phyloP scores from a whole-genome alignment of 2,113 vertebrate genomes.

The Odocoileus virginianus region DNA sequence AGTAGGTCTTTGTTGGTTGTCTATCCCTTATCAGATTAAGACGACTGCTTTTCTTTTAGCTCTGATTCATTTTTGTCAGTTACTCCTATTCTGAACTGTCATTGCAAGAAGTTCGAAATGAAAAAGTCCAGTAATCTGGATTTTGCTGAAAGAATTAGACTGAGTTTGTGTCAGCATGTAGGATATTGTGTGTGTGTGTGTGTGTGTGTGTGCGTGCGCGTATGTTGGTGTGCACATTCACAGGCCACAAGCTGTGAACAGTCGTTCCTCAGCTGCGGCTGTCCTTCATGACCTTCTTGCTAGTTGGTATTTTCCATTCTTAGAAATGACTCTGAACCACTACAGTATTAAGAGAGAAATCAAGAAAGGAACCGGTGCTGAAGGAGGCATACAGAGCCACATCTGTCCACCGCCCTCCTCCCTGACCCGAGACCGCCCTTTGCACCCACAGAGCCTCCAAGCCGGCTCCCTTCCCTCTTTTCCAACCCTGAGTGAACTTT shows the following conservation, averaged over 20 bases:
- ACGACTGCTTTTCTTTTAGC: not conserved
- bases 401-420: not conserved
- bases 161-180: not conserved
- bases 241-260: not conserved
- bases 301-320: not conserved
- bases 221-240: accelerated
- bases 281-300: not conserved
- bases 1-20: not conserved
- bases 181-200: not conserved
- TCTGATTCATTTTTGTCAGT: not conserved
- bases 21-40: not conserved
- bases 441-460: not conserved
- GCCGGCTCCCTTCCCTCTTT: not conserved
- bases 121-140: not conserved
- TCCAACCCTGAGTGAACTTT: not conserved
- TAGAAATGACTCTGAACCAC: not conserved
- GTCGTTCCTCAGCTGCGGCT: not conserved
- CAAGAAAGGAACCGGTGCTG: not conserved
- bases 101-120: not conserved
- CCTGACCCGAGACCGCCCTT: not conserved
- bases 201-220: accelerated
- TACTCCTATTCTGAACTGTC: not conserved
- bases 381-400: not conserved
- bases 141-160: not conserved
- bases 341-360: not conserved